Conservation (phyloP, 2,888 invertebrate genomes). For the Ophraella communa region DNA sequence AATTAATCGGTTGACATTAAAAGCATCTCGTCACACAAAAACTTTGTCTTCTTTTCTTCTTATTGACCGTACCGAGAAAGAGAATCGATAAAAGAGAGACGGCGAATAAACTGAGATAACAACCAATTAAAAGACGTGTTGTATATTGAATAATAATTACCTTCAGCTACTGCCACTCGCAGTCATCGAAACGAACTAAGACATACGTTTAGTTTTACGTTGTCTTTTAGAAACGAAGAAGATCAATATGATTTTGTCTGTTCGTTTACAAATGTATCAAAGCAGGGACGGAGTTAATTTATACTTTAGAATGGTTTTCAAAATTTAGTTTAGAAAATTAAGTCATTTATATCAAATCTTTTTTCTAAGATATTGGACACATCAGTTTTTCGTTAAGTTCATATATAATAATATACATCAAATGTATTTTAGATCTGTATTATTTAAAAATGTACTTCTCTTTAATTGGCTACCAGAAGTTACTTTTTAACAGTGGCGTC, state of each 20-base stretch:
- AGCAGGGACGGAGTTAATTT: background rate
- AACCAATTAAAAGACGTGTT: conserved; percentile 62
- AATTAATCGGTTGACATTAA: conserved; percentile 47
- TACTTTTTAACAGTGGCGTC: no score
- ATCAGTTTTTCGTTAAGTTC: no score
- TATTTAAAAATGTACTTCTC: no score
- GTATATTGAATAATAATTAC: conserved; percentile 62
- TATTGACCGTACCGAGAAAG: conserved; percentile 38
- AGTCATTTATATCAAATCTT: no score
- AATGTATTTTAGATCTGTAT: no score
- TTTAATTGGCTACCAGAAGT: no score
- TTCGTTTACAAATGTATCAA: background rate
- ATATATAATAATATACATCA: no score
- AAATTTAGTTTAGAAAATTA: no score
- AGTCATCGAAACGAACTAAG: conserved; percentile 13
- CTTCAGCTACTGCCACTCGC: conserved; percentile 50
- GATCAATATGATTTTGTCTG: conserved; percentile 19
- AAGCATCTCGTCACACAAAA: conserved; percentile 31
- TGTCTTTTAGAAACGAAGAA: conserved; percentile 16
- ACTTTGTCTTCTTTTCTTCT: conserved; percentile 23
- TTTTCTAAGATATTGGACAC: no score
- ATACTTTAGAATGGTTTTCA: no score
- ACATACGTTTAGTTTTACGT: conserved; percentile 36
- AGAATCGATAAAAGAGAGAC: conserved; percentile 35
- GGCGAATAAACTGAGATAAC: conserved; percentile 53